Conservation (phyloP, 2,797 vertebrate species). For the Muscicapa comitata region DNA sequence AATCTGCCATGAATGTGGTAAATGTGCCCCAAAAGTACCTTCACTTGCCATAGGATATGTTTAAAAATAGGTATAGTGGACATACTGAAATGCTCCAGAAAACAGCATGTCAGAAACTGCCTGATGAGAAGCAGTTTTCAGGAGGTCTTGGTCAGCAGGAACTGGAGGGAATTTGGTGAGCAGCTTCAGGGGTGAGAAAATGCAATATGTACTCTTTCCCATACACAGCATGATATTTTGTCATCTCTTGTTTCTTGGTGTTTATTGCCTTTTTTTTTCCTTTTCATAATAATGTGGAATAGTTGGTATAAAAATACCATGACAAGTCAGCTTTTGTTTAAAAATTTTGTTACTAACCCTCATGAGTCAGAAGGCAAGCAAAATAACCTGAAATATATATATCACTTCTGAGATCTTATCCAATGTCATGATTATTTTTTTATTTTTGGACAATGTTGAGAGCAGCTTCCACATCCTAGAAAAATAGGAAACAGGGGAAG, state of each 20-base stretch:
- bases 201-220: not conserved
- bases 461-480: not conserved
- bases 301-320: not conserved
- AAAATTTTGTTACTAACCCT: not conserved
- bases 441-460: not conserved
- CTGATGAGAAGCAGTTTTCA: not conserved
- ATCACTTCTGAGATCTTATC: not conserved
- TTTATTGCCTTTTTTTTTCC: not conserved
- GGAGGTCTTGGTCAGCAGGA: not conserved
- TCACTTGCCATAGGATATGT: accelerated
- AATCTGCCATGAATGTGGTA: not conserved
- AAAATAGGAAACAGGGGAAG: not conserved
- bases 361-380: not conserved
- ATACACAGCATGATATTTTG: not conserved
- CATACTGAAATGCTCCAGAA: not conserved
- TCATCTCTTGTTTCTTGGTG: not conserved
- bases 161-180: not conserved
- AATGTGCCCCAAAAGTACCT: not conserved
- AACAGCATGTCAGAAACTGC: not conserved
- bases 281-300: not conserved
- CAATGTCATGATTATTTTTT: not conserved
- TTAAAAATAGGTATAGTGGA: not conserved
- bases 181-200: not conserved
- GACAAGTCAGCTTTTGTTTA: not conserved
- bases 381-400: not conserved